Conservation (phyloP, 2,113 vertebrate species). For the Himantopus leucocephalus region DNA sequence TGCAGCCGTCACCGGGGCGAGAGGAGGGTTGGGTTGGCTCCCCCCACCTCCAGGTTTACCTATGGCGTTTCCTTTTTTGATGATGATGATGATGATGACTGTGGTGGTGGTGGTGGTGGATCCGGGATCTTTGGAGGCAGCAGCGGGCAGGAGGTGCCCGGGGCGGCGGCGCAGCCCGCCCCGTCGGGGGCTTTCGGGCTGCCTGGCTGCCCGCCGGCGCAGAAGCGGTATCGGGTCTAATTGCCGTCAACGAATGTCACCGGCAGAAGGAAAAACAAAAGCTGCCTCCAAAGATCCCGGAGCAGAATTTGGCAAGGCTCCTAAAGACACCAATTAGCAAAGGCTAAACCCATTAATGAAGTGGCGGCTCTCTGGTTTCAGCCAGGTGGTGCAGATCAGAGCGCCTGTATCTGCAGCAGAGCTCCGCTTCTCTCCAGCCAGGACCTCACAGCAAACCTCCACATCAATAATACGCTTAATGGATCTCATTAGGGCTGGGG, state of each 20-base stretch:
- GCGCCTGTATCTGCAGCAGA: conserved; percentile 52
- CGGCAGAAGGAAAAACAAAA: conserved; percentile 51
- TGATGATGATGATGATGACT: neutral
- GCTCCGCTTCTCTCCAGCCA: conserved; percentile 42
- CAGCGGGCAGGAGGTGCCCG: neutral
- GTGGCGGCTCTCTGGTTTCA: conserved; percentile 68
- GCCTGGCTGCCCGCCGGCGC: neutral
- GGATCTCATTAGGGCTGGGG: conserved; percentile 59
- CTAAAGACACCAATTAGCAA: conserved; percentile 75
- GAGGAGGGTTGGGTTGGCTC: too few species aligned
- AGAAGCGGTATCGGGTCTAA: neutral
- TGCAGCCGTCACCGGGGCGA: neutral
- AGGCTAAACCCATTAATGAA: conserved; percentile 74
- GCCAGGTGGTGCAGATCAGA: conserved; percentile 74
- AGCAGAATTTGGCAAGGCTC: conserved; percentile 60
- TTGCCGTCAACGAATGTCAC: conserved; percentile 29
- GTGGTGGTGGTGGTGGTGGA: neutral
- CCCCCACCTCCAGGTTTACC: neutral
- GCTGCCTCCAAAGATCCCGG: conserved; percentile 3
- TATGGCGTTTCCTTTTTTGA: neutral
- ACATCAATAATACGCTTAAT: conserved; percentile 70
- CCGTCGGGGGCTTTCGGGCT: neutral
- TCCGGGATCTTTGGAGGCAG: neutral
- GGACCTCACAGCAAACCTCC: conserved; percentile 68
- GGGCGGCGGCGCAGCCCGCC: neutral